Evolutionary conservation across 2,888 invertebrate genomes (phyloP), one percentile per base, ranked within the genome.

Genomic region (Unio delphinus): DNA sequence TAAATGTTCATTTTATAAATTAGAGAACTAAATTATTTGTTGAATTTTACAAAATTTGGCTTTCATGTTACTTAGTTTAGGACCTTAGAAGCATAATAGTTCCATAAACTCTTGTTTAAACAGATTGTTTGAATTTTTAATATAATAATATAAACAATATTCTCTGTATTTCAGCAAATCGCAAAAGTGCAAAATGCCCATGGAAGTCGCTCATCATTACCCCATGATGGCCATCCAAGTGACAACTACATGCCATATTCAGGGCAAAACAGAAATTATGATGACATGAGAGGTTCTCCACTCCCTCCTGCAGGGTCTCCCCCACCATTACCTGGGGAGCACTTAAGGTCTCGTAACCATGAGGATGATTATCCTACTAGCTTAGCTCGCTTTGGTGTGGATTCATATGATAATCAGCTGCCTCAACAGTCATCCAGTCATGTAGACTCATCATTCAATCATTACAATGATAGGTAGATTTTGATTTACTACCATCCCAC

Each of bases 201-300:
- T 15, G 74, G 76, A 45, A 75, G 75, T 55, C 69, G 67, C 26
- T 65, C 72, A 7, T 78, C 78, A 17, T 65, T 78, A 55, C 74
- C 78, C 56, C 79, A 73, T 61, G 83, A 69, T 55, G 74, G 79
- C 58, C 79, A 79, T 55, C 76, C 75, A 34, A 73, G 72, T 30
- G 83, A 82, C 70, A 81, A 81, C 70, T 83, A 83, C 68, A 78
- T 78, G 55, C 78, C 81, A 1, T 83, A 82, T 62, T 70, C 81
- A 45, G 73, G 81, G 28, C 70, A 76, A 54, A 76, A 65, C 74
- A 65, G 65, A 23, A 73, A 73, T 62, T 67, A 65, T 54, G 76
- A 76, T 8, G 80, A 80, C 56, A 68, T 70, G 45, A 72, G 70
- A 15, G 79, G 77, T 17, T 79, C 81, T 7, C 78, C 80, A 3